Conservation (phyloP, 2,888 invertebrate genomes). For the Tetragonisca angustula region DNA sequence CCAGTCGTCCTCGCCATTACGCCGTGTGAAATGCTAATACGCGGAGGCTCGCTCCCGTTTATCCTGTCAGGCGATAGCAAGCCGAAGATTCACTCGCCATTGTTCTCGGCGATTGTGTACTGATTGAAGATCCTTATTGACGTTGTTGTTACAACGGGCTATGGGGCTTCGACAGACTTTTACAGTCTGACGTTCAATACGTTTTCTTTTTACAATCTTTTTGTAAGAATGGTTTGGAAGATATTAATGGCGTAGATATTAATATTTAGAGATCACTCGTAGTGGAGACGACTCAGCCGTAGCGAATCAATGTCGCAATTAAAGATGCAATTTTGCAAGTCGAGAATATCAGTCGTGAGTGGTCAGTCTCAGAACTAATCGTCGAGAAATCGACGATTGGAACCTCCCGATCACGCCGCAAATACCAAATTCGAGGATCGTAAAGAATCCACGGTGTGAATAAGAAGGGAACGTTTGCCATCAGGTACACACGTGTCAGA, state of each 20-base stretch:
- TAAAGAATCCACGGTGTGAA: conserved; percentile 16
- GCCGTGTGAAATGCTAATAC: conserved; percentile 64
- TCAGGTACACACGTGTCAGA: conserved; percentile 61
- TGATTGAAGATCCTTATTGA: not conserved
- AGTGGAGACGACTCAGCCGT: too few relatives aligned
- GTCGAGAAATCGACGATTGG: not conserved
- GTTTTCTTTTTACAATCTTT: not conserved
- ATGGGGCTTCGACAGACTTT: not conserved
- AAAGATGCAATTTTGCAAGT: not conserved
- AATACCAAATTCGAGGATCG: not conserved
- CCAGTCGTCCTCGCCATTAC: conserved; percentile 43
- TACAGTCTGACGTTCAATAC: not conserved
- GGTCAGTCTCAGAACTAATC: not conserved
- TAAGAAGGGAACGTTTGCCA: conserved; percentile 48
- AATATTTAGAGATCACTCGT: too few relatives aligned
- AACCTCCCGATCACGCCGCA: not conserved
- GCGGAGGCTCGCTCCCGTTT: conserved; percentile 39
- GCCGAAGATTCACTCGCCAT: conserved; percentile 23
- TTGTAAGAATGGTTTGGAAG: not conserved
- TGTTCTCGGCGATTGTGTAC: not conserved
- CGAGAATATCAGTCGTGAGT: not conserved
- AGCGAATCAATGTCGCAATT: too few relatives aligned
- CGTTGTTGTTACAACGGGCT: not conserved
- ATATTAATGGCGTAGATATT: too few relatives aligned
- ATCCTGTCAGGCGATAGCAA: conserved; percentile 52